Conservation (phyloP, 1,140 invertebrate genomes). For the Cydia strobilella region DNA sequence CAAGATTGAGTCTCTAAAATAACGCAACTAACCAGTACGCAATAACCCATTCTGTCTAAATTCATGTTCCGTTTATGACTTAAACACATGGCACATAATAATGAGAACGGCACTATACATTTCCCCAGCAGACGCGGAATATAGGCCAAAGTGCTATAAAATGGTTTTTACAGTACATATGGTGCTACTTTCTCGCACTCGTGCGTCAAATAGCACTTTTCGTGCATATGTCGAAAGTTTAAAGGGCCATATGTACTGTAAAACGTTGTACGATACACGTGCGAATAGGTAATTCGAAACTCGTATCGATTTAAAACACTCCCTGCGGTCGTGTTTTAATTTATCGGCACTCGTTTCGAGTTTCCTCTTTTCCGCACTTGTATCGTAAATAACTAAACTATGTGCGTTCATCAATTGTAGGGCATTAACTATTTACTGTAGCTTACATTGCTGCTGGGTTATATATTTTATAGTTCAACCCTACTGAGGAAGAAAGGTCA, state of each 20-base stretch:
- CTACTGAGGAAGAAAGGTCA: neutral
- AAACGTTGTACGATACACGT: too few species aligned
- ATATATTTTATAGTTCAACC: neutral
- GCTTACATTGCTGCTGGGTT: neutral
- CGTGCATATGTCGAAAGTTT: too few species aligned
- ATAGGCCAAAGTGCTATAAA: constrained; percentile 50
- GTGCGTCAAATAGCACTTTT: too few species aligned
- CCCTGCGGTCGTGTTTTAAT: too few species aligned
- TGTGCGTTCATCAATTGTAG: constrained; percentile 4
- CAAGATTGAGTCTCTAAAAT: neutral
- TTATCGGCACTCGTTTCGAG: too few species aligned
- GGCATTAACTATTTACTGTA: constrained; percentile 20
- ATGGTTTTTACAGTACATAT: too few species aligned
- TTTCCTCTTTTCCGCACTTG: too few species aligned
- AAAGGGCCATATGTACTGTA: too few species aligned
- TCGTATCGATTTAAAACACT: too few species aligned
- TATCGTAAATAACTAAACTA: too few species aligned
- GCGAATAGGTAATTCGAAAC: too few species aligned
- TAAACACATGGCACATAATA: constrained; percentile 43
- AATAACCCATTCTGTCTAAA: constrained; percentile 15
- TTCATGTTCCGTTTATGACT: constrained; percentile 9
- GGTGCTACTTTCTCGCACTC: too few species aligned
- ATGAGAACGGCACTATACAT: constrained; percentile 44
- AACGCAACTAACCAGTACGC: neutral
- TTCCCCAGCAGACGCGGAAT: constrained; percentile 45